Evolutionary conservation across 2,113 vertebrate species (phyloP).

Genomic region (Tetraodon nigroviridis): DNA sequence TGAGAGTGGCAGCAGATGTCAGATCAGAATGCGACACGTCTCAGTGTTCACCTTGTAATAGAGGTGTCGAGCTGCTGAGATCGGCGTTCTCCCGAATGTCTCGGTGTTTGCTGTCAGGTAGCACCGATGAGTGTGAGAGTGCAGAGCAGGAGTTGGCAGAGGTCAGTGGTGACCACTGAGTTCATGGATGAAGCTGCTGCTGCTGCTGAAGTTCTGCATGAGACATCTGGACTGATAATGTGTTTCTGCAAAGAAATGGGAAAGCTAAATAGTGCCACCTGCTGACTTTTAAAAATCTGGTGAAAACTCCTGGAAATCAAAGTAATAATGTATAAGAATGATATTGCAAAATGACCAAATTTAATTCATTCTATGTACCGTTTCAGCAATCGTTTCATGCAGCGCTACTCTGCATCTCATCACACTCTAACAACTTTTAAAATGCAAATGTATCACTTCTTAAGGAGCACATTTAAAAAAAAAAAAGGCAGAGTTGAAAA

Average conservation of each 20-base stretch:
- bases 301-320: slow-evolving; percentile 26
- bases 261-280: slow-evolving; percentile 75
- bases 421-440: slow-evolving; percentile 13
- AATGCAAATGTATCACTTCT: slow-evolving; percentile 4
- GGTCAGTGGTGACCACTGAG: slow-evolving; percentile 53
- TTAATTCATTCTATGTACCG: neutral
- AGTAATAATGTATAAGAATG: neutral
- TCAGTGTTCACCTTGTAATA: slow-evolving; percentile 37
- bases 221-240: slow-evolving; percentile 27
- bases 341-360: neutral
- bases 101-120: slow-evolving; percentile 18
- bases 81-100: slow-evolving; percentile 31
- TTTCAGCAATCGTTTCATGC: neutral
- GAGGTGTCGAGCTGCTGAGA: slow-evolving; percentile 41
- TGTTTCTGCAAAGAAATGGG: slow-evolving; percentile 33
- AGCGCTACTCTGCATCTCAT: slow-evolving; percentile 1
- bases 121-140: slow-evolving; percentile 8
- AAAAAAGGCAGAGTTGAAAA: slow-evolving; percentile 40
- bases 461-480: slow-evolving; percentile 16
- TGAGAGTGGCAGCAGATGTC: slow-evolving; percentile 52
- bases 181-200: slow-evolving; percentile 33
- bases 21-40: slow-evolving; percentile 57
- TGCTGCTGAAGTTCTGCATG: slow-evolving; percentile 31
- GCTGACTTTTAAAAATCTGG: slow-evolving; percentile 57
- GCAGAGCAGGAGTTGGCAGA: slow-evolving; percentile 10